These are phyloP conservation scores for Danio aesculapii DNA, from an alignment of 2,797 vertebrate species.

Conservation along the genomic window DNA sequence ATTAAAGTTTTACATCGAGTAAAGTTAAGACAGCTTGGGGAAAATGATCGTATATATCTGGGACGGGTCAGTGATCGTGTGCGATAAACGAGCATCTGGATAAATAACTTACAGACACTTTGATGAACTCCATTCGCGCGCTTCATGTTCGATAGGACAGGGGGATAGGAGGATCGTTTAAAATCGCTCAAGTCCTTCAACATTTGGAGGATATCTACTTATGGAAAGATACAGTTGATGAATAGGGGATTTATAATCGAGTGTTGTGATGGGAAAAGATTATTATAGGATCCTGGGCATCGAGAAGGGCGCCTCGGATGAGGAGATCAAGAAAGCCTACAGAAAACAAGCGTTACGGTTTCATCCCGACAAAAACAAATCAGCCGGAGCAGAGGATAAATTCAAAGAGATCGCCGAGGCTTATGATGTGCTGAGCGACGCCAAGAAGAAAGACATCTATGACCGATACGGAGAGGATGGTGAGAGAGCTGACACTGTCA, in stretches of 20 bases:
- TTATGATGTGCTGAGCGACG: conserved; percentile 96
- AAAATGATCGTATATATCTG: background rate
- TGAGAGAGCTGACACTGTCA: conserved; percentile 63
- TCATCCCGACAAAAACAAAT: conserved; percentile 98
- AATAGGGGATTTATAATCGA: background rate
- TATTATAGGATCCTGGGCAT: conserved; percentile 95
- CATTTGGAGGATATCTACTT: conserved; percentile 3
- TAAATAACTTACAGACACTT: conserved; percentile 31
- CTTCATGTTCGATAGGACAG: conserved; percentile 19
- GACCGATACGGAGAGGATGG: conserved; percentile 97
- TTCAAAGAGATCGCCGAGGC: conserved; percentile 98
- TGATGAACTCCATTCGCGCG: conserved; percentile 27
- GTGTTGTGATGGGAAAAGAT: conserved; percentile 91
- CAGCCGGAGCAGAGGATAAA: conserved; percentile 92
- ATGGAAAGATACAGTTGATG: conserved; percentile 8
- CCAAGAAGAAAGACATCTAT: conserved; percentile 95
- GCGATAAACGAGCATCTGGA: background rate
- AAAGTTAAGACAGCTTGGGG: background rate
- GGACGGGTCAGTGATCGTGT: background rate
- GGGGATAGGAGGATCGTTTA: background rate
- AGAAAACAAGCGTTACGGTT: conserved; percentile 94
- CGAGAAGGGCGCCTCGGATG: conserved; percentile 92
- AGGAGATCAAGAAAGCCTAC: conserved; percentile 98
- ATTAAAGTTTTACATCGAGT: background rate
- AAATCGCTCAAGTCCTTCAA: background rate